These are phyloP conservation scores for Seriola dumerili DNA, from an alignment of 2,113 vertebrate species.

Conservation along the genomic window DNA sequence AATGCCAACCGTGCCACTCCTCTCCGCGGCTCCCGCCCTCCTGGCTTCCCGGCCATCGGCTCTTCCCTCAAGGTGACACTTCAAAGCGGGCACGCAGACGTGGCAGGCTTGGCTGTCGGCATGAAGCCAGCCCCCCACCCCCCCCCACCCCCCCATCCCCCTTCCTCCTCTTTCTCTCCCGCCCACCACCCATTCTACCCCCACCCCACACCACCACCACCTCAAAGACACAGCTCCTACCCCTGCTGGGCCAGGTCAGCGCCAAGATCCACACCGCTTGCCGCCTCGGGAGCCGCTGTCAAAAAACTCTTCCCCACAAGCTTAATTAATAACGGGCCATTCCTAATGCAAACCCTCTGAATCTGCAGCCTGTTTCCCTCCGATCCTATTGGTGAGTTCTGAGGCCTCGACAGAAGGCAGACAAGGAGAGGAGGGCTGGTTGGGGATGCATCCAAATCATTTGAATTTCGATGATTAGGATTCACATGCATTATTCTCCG, in stretches of 20 bases:
- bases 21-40: slow-evolving; percentile 83
- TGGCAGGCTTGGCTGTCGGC: slow-evolving; percentile 86
- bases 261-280: slow-evolving; percentile 82
- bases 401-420: slow-evolving; percentile 80
- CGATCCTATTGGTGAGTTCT: slow-evolving; percentile 61
- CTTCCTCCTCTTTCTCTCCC: slow-evolving; percentile 79
- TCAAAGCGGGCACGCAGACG: slow-evolving; percentile 90
- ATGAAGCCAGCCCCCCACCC: slow-evolving; percentile 80
- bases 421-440: slow-evolving; percentile 73
- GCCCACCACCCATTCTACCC: slow-evolving; percentile 79
- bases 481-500: slow-evolving; percentile 80
- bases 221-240: slow-evolving; percentile 86
- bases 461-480: slow-evolving; percentile 78
- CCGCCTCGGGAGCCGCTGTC: slow-evolving; percentile 83
- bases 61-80: slow-evolving; percentile 92
- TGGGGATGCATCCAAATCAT: slow-evolving; percentile 79
- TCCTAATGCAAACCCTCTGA: slow-evolving; percentile 77
- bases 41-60: slow-evolving; percentile 82
- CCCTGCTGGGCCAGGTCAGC: slow-evolving; percentile 85
- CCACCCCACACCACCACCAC: slow-evolving; percentile 72
- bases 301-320: slow-evolving; percentile 78
- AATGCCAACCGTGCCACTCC: slow-evolving; percentile 84
- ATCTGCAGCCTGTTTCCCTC: slow-evolving; percentile 72
- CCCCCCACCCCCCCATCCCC: slow-evolving; percentile 73
- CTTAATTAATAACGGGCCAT: slow-evolving; percentile 85